These are phyloP conservation scores for Periparus ater DNA, from an alignment of 2,797 vertebrate genomes.

Conservation along the genomic window DNA sequence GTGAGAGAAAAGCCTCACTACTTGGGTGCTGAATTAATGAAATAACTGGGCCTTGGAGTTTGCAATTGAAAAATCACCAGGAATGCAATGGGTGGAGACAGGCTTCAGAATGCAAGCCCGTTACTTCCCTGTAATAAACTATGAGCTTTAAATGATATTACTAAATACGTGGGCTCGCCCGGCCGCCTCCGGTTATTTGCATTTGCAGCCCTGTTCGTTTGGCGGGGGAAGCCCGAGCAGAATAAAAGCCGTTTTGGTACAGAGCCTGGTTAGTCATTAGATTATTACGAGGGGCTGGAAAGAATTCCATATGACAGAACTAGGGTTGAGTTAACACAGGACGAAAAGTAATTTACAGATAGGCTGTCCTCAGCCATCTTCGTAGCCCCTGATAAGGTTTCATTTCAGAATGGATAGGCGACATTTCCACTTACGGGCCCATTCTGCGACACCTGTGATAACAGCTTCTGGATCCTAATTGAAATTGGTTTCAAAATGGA, in stretches of 20 bases:
- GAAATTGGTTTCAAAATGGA: slow-evolving; percentile 99
- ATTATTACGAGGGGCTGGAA: slow-evolving; percentile 93
- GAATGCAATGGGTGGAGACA: slow-evolving; percentile 82
- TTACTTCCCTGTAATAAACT: slow-evolving; percentile 73
- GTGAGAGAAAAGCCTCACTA: slow-evolving; percentile 84
- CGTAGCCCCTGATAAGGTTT: slow-evolving; percentile 99
- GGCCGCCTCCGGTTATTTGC: slow-evolving; percentile 63
- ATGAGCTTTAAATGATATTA: slow-evolving; percentile 71
- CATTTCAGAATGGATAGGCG: slow-evolving; percentile 99
- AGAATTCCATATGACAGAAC: slow-evolving; percentile 99
- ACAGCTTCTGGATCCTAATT: slow-evolving; percentile 99
- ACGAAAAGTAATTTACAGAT: slow-evolving; percentile 99
- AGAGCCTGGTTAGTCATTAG: slow-evolving; percentile 88
- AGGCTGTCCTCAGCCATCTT: slow-evolving; percentile 98
- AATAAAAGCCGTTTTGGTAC: slow-evolving; percentile 74
- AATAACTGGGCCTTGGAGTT: slow-evolving; percentile 82
- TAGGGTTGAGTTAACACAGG: slow-evolving; percentile 99
- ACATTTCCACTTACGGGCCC: slow-evolving; percentile 98
- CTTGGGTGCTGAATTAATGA: slow-evolving; percentile 88
- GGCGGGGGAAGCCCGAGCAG: slow-evolving; percentile 63
- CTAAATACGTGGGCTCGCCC: slow-evolving; percentile 54
- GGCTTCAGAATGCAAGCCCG: slow-evolving; percentile 72
- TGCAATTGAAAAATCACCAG: slow-evolving; percentile 85
- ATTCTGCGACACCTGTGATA: slow-evolving; percentile 99
- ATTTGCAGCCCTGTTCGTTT: slow-evolving; percentile 60